Evolutionary conservation across 2,888 invertebrate species (phyloP).

Genomic region (Thereva unica): DNA sequence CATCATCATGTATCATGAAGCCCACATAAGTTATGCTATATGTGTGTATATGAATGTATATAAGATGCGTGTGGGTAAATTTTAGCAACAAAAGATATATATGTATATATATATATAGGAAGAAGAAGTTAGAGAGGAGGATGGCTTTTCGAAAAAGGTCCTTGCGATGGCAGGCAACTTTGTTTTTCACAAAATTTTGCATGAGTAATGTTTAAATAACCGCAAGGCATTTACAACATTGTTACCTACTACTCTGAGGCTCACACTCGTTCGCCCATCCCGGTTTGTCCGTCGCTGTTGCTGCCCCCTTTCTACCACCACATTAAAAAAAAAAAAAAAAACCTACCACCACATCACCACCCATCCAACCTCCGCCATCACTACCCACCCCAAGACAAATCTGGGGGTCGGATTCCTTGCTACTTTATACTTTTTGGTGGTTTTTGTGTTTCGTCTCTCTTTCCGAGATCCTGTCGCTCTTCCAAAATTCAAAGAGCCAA

Average conservation of each 20-base stretch:
- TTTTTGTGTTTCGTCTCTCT: too few relatives aligned
- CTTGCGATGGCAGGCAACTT: background rate
- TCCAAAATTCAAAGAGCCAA: background rate
- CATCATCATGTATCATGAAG: background rate
- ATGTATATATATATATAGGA: background rate
- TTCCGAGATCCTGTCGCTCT: background rate
- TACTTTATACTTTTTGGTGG: too few relatives aligned
- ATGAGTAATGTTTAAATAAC: constrained; percentile 9
- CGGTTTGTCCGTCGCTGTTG: too few relatives aligned
- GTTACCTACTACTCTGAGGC: background rate
- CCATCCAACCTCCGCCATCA: too few relatives aligned
- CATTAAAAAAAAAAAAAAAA: too few relatives aligned
- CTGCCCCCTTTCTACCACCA: too few relatives aligned
- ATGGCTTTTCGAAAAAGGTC: background rate
- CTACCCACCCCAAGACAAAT: too few relatives aligned
- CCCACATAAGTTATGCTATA: background rate
- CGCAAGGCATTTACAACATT: background rate
- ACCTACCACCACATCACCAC: too few relatives aligned
- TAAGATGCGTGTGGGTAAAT: background rate
- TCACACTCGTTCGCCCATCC: too few relatives aligned
- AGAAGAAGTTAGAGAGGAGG: background rate
- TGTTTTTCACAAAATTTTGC: constrained; percentile 5
- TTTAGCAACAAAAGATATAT: background rate
- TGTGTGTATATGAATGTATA: background rate
- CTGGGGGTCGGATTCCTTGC: too few relatives aligned